Percentiles rank a stretch among this genome's conserved stretches.
These are phyloP conservation scores for Lepidothrix coronata DNA, from an alignment of 2,113 vertebrate species.

Conservation along the genomic window DNA sequence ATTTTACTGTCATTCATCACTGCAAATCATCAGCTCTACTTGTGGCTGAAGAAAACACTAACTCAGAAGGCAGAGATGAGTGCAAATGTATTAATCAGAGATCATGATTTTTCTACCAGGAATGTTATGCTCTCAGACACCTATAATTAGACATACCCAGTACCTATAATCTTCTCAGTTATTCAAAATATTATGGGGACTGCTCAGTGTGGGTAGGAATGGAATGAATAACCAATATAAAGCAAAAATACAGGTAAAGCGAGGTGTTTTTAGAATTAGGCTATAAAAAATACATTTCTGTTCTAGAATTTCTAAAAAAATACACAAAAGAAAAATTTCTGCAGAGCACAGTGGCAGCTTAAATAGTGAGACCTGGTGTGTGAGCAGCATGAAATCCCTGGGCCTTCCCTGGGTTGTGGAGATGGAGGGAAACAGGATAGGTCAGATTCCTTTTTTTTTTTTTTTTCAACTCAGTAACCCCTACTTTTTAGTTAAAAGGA, in stretches of 20 bases:
- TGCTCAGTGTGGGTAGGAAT: background rate
- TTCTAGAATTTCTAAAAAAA: background rate
- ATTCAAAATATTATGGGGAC: background rate
- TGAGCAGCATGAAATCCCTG: background rate
- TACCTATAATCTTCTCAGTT: background rate
- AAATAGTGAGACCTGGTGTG: background rate
- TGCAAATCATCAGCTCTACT: background rate
- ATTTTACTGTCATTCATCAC: background rate
- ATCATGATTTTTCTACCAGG: background rate
- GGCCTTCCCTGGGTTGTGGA: background rate
- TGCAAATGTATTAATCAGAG: background rate
- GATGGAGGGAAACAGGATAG: background rate
- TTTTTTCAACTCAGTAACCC: background rate
- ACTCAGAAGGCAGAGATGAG: slow-evolving; percentile 7
- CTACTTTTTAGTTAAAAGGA: background rate
- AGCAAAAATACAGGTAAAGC: background rate
- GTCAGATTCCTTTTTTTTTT: background rate
- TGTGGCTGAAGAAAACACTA: slow-evolving; percentile 3
- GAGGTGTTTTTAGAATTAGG: background rate
- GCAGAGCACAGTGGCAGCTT: background rate
- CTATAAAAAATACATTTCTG: background rate
- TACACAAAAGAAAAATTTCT: background rate
- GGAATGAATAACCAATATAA: background rate
- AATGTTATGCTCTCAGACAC: background rate
- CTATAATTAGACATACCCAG: background rate